Base-by-base conservation (phyloP, 2,888 invertebrate species). In the Smittia aterrima region DNA sequence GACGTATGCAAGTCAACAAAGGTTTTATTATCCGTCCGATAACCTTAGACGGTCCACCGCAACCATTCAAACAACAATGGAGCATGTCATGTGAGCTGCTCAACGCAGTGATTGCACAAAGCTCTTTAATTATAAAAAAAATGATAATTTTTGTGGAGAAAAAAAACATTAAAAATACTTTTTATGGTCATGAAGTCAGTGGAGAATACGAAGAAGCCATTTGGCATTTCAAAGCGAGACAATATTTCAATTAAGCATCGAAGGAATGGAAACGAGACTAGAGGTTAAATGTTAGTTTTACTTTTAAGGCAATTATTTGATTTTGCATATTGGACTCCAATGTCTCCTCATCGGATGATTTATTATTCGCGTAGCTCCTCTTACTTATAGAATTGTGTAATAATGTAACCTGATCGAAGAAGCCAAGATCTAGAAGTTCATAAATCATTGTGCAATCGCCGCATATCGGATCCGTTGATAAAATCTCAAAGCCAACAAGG, bases 41-140 rank as follows among this genome's bases (percentile, higher is more conserved):
- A 72, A 38, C 54, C 16, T 72, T 18, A 22, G 62, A 32, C 32
- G 72, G 1, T 72, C 72, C 24, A 72, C 72, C 16, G 62, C 72
- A 38, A 72, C 72, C n/a, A 72, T 72, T 6, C 58, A 72, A 24
- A 72, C 72, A 11, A 62, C 72, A 72, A 72, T 72, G 72, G 72
- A 72, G 27, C 58, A 72, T 24, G 72, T 62, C 38, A 72, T 72
- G 72, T 72, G 32, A 53, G 20, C 6, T 47, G 6, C 27, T 9
- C 22, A 58, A 58, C 7, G 18, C 58, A 18, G 3, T 58, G 13
- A 47, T 47, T 47, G 16, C 47, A 13, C 13, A 47, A 58, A 58
- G 22, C 18, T 22, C 22, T 58, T 58, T 1, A 58, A 58, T 22
- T 58, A 58, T 47, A 47, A 47, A 47, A n/a, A 47, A 47, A 22